A percentile compares a stretch with the other conserved stretches of the same genome.
phyloP scores from a whole-genome alignment of 2,113 vertebrate species.

The Callorhinus ursinus region DNA sequence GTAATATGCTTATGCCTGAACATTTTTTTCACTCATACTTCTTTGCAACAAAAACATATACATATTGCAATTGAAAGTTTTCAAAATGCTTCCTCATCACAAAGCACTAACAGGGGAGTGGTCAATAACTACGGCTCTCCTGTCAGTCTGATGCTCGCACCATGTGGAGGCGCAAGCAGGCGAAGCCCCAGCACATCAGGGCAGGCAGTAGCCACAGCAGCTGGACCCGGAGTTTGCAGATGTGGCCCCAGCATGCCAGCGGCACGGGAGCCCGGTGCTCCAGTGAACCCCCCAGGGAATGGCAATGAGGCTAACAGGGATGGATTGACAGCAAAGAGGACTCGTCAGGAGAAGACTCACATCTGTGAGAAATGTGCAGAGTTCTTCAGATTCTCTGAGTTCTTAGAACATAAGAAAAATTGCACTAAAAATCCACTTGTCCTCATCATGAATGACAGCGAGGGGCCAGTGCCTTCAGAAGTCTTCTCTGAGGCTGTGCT shows the following conservation, averaged over 20 bases:
- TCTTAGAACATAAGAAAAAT: constrained; percentile 93
- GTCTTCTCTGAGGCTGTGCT: constrained; percentile 83
- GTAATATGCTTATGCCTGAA: background rate
- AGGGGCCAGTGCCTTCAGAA: constrained; percentile 84
- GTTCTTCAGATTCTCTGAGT: constrained; percentile 93
- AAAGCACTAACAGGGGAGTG: constrained; percentile 78
- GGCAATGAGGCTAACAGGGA: too few relatives aligned
- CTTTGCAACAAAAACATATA: background rate
- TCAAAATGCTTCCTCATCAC: background rate
- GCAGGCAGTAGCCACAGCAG: constrained; percentile 77
- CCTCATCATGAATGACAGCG: constrained; percentile 93
- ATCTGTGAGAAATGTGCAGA: constrained; percentile 95
- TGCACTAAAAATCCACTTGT: constrained; percentile 96
- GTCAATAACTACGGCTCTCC: constrained; percentile 91
- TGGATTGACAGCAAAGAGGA: constrained; percentile 84
- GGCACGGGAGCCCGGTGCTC: constrained; percentile 67
- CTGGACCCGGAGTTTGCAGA: constrained; percentile 48
- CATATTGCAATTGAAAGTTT: background rate
- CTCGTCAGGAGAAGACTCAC: constrained; percentile 90
- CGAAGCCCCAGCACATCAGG: constrained; percentile 97
- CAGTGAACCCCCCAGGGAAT: too few relatives aligned
- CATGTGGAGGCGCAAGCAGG: constrained; percentile 99
- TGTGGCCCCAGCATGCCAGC: constrained; percentile 57
- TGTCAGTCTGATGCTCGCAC: constrained; percentile 94
- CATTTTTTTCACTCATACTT: background rate